Conservation (phyloP, 2,888 invertebrate species). For the Tachina lurida region DNA sequence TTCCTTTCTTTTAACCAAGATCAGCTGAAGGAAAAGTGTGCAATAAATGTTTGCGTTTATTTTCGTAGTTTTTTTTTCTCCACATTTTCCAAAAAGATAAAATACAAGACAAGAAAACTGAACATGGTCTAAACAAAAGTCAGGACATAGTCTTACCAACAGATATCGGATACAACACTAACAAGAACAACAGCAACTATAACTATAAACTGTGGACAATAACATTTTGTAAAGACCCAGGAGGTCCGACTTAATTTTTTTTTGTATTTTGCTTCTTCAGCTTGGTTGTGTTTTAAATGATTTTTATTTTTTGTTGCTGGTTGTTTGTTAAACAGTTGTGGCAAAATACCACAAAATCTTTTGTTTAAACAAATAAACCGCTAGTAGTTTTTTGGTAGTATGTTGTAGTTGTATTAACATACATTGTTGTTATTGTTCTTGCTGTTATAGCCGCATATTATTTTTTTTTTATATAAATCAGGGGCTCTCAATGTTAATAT, state of each 20-base stretch:
- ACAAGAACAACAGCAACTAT: conserved; percentile 61
- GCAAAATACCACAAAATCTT: conserved; percentile 70
- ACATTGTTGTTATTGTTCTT: conserved; percentile 26
- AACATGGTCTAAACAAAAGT: conserved; percentile 69
- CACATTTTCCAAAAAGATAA: conserved; percentile 36
- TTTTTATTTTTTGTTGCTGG: conserved; percentile 34
- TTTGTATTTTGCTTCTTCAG: neutral
- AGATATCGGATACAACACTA: conserved; percentile 69
- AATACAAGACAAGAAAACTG: conserved; percentile 65
- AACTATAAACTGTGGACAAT: conserved; percentile 52
- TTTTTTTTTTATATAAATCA: conserved; percentile 33
- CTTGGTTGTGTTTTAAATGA: conserved; percentile 35
- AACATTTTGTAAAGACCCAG: conserved; percentile 71
- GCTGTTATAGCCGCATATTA: conserved; percentile 31
- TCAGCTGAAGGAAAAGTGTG: conserved; percentile 54
- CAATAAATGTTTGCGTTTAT: conserved; percentile 37
- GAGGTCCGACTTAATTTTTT: conserved; percentile 52
- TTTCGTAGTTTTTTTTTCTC: conserved; percentile 8
- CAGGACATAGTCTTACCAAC: conserved; percentile 60
- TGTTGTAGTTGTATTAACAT: conserved; percentile 59
- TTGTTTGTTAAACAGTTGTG: conserved; percentile 70
- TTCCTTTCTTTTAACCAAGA: neutral
- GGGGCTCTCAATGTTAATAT: conserved; percentile 4
- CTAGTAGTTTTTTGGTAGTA: conserved; percentile 67
- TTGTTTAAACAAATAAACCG: conserved; percentile 71